Evolutionary conservation across 92 coral and sea anemone species (phyloP).

Genomic region (Hydrozoanthus gracilis): DNA sequence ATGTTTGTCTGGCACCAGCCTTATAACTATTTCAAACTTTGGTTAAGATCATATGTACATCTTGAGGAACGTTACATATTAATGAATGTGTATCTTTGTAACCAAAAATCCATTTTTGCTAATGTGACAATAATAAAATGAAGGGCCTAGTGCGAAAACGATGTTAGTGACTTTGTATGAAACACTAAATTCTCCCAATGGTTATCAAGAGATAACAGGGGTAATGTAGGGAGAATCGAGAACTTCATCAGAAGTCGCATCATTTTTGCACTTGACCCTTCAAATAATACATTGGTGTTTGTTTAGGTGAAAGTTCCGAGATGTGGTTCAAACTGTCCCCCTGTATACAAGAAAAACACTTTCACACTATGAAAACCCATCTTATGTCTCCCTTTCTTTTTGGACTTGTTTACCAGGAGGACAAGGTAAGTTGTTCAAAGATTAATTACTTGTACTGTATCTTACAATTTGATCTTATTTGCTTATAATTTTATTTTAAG

Average conservation of each 20-base stretch:
- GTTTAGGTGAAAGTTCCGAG: conserved; percentile 78
- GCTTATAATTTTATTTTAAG: too few species aligned
- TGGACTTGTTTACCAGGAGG: conserved; percentile 86
- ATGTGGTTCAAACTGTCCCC: conserved; percentile 79
- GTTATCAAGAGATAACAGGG: background rate
- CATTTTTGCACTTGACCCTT: background rate
- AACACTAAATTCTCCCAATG: too few species aligned
- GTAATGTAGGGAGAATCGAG: background rate
- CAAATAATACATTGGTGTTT: background rate
- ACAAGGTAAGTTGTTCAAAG: conserved; percentile 76
- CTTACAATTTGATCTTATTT: too few species aligned
- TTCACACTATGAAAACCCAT: conserved; percentile 81
- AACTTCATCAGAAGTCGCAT: background rate
- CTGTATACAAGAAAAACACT: conserved; percentile 68
- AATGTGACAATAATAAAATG: too few species aligned
- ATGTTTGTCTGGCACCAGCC: too few species aligned
- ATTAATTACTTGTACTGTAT: background rate
- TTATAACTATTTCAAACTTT: too few species aligned
- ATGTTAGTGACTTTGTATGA: too few species aligned
- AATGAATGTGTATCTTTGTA: too few species aligned
- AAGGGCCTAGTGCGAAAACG: too few species aligned
- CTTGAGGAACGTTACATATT: too few species aligned
- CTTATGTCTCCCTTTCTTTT: conserved; percentile 91
- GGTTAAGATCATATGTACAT: too few species aligned
- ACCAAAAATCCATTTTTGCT: too few species aligned